A percentile compares a stretch with the other conserved stretches of the same genome.
Evolutionary conservation across 2,797 vertebrate genomes (phyloP).

Genomic region (Megalops cyprinoides): DNA sequence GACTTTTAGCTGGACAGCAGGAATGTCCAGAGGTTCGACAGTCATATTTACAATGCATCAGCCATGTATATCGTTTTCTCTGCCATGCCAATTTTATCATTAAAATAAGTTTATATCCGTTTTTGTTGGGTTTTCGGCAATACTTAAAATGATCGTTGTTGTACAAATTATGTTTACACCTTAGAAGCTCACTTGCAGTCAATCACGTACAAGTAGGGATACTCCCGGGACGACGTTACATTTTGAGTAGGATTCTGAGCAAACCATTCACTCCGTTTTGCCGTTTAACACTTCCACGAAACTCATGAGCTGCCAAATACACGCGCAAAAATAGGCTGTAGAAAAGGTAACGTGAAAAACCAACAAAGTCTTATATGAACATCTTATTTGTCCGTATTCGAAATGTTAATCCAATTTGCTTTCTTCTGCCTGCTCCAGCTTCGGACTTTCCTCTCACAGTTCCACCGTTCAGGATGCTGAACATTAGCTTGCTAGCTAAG

Average conservation of each 20-base stretch:
- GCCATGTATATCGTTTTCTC: neutral
- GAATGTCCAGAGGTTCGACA: neutral
- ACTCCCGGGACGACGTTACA: slow-evolving; percentile 18
- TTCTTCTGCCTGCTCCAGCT: slow-evolving; percentile 46
- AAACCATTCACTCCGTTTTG: slow-evolving; percentile 15
- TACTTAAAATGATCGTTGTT: neutral
- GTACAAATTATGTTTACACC: neutral
- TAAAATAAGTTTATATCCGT: neutral
- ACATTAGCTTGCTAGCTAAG: slow-evolving; percentile 47
- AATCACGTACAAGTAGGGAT: slow-evolving; percentile 15
- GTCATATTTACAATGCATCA: slow-evolving; percentile 10
- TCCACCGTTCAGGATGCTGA: slow-evolving; percentile 46
- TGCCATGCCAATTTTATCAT: neutral
- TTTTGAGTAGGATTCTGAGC: slow-evolving; percentile 28
- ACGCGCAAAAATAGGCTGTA: neutral
- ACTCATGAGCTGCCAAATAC: slow-evolving; percentile 10
- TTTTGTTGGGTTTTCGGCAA: neutral
- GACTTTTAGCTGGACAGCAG: neutral
- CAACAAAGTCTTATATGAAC: neutral
- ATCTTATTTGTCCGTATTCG: slow-evolving; percentile 7
- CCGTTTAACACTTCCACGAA: slow-evolving; percentile 19
- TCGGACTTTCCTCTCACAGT: slow-evolving; percentile 51
- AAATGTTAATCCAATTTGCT: slow-evolving; percentile 18
- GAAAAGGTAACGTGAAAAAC: neutral
- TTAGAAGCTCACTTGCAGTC: slow-evolving; percentile 25